Conservation (phyloP, 2,113 vertebrate species). For the Numida meleagris region DNA sequence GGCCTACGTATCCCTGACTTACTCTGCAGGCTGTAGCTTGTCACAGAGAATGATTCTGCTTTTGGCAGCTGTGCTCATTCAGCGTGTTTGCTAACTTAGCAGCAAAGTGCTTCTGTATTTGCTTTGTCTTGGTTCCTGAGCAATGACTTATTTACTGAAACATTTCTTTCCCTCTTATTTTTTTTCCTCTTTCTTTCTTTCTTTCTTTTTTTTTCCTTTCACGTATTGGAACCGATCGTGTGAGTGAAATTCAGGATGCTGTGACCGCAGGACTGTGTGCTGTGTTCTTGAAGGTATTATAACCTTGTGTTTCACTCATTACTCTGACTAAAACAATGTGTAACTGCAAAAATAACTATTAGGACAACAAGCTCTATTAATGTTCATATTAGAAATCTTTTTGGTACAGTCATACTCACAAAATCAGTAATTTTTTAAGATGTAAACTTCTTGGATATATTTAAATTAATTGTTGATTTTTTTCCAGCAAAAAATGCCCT, state of each 20-base stretch:
- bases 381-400: slow-evolving; percentile 39
- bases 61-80: slow-evolving; percentile 49
- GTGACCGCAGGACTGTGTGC: neutral
- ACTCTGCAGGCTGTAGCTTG: slow-evolving; percentile 37
- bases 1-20: slow-evolving; percentile 9
- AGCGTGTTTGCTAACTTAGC: slow-evolving; percentile 45
- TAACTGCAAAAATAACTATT: slow-evolving; percentile 23
- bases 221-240: slow-evolving; percentile 16
- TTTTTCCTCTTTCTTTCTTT: neutral
- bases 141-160: slow-evolving; percentile 59
- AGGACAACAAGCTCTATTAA: slow-evolving; percentile 7
- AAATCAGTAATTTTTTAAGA: slow-evolving; percentile 44
- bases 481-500: slow-evolving; percentile 44
- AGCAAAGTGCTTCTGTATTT: slow-evolving; percentile 59
- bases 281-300: slow-evolving; percentile 13
- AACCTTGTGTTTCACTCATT: slow-evolving; percentile 37
- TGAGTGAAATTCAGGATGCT: slow-evolving; percentile 36
- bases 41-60: slow-evolving; percentile 18
- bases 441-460: slow-evolving; percentile 52
- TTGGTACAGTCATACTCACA: slow-evolving; percentile 37
- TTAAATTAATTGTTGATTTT: slow-evolving; percentile 76
- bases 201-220: neutral
- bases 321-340: slow-evolving; percentile 46
- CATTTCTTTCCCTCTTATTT: slow-evolving; percentile 24
- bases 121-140: slow-evolving; percentile 50